Percentiles rank a stretch among this genome's conserved stretches.
Conservation (phyloP, 1,140 invertebrate genomes). For the Venturia canescens region DNA sequence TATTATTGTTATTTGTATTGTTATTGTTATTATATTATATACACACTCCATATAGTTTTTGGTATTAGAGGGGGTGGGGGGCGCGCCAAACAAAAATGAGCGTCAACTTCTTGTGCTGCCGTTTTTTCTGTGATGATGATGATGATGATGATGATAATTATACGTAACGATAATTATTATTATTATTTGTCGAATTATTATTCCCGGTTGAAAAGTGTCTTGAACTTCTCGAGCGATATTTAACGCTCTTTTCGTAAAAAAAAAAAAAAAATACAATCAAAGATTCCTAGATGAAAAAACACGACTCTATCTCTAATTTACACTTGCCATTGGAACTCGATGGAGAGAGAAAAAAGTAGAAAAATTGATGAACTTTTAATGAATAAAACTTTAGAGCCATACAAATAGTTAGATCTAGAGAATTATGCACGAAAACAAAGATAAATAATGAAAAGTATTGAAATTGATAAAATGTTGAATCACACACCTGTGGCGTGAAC, state of each 20-base stretch:
- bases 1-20: slow-evolving; percentile 17
- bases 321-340: slow-evolving; percentile 52
- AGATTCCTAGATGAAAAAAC: background rate
- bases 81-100: slow-evolving; percentile 92
- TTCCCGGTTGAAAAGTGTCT: slow-evolving; percentile 36
- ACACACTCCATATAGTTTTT: slow-evolving; percentile 34
- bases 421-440: slow-evolving; percentile 51
- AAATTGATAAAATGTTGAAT: slow-evolving; percentile 26
- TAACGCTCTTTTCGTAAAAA: slow-evolving; percentile 38
- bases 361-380: slow-evolving; percentile 58
- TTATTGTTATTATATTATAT: slow-evolving; percentile 35
- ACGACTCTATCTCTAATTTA: slow-evolving; percentile 39
- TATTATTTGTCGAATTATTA: background rate
- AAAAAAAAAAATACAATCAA: too few relatives aligned
- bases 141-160: slow-evolving; percentile 28
- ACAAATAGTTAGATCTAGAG: slow-evolving; percentile 56
- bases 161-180: slow-evolving; percentile 32
- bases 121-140: slow-evolving; percentile 57
- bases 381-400: slow-evolving; percentile 63
- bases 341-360: too few relatives aligned
- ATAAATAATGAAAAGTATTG: slow-evolving; percentile 41
- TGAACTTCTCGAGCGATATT: slow-evolving; percentile 27
- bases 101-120: slow-evolving; percentile 93
- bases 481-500: slow-evolving; percentile 24
- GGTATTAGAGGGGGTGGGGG: slow-evolving; percentile 49